Percentiles rank a stretch among this genome's conserved stretches.
Conservation (phyloP, 2,797 vertebrate genomes). For the Urophycis tenuis region DNA sequence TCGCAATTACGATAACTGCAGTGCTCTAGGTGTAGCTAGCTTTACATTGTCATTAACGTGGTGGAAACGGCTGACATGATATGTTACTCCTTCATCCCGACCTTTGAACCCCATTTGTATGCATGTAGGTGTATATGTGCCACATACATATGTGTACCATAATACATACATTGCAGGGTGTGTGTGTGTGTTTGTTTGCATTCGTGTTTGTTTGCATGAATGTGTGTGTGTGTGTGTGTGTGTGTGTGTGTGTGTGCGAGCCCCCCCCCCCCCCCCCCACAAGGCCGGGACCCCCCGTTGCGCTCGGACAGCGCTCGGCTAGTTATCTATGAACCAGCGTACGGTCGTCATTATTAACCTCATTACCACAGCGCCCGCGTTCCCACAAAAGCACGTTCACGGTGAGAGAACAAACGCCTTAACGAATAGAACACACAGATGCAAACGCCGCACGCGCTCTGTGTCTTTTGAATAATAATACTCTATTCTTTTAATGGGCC, state of each 20-base stretch:
- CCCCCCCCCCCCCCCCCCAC: background rate
- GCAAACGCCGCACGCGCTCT: background rate
- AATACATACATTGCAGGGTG: background rate
- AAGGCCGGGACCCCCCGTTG: too few species aligned
- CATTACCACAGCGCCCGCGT: slow-evolving; percentile 26
- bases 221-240: background rate
- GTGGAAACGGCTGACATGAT: too few species aligned
- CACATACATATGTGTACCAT: too few species aligned
- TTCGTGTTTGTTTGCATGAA: background rate
- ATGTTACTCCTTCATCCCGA: too few species aligned
- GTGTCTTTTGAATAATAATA: background rate
- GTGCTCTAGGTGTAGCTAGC: too few species aligned
- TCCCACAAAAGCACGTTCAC: background rate
- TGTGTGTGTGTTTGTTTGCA: background rate
- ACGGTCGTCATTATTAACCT: slow-evolving; percentile 23
- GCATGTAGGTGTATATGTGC: background rate
- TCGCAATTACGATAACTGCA: slow-evolving; percentile 9
- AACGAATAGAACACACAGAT: slow-evolving; percentile 24
- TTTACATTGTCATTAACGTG: too few species aligned
- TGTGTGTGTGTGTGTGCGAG: background rate
- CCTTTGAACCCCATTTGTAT: background rate
- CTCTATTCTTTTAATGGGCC: background rate
- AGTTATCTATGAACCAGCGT: slow-evolving; percentile 12
- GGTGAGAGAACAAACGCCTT: slow-evolving; percentile 23
- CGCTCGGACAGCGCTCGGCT: slow-evolving; percentile 11